These are phyloP conservation scores for Polypedilum pembai DNA, from an alignment of 1,140 invertebrate genomes.

Conservation along the genomic window DNA sequence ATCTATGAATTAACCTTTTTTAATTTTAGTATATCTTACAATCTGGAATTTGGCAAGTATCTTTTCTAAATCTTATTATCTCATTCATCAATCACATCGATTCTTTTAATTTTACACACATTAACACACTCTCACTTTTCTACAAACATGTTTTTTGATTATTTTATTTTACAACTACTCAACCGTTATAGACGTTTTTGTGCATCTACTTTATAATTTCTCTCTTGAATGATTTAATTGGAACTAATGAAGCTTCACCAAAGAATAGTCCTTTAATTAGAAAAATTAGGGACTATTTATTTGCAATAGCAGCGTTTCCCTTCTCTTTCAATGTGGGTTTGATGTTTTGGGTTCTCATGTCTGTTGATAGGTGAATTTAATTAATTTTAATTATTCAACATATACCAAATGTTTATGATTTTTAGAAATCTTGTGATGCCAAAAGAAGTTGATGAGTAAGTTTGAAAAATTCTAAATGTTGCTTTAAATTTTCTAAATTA, in stretches of 20 bases:
- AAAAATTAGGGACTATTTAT: constrained; percentile 57
- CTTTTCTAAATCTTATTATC: no score
- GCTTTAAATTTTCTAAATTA: background rate
- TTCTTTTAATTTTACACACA: constrained; percentile 8
- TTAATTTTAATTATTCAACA: no score
- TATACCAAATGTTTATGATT: no score
- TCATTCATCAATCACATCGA: background rate
- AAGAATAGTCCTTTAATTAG: constrained; percentile 55
- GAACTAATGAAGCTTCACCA: constrained; percentile 53
- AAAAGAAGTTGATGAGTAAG: constrained; percentile 52
- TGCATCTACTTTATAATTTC: constrained; percentile 59
- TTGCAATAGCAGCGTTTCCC: constrained; percentile 62
- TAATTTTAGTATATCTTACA: constrained; percentile 59
- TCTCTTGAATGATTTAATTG: constrained; percentile 57
- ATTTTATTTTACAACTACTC: constrained; percentile 38
- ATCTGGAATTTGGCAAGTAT: constrained; percentile 69
- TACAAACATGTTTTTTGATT: no score
- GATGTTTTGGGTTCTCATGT: constrained; percentile 76
- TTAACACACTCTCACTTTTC: background rate
- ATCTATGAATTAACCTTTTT: background rate
- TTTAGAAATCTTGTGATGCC: constrained; percentile 64
- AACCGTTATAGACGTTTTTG: constrained; percentile 54
- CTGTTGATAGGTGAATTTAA: constrained; percentile 51
- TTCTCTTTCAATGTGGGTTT: constrained; percentile 68
- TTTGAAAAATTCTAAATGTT: background rate